Evolutionary conservation across 2,797 vertebrate species (phyloP), one percentile per base, ranked within the genome.

Genomic region (Hemitrygon akajei): DNA sequence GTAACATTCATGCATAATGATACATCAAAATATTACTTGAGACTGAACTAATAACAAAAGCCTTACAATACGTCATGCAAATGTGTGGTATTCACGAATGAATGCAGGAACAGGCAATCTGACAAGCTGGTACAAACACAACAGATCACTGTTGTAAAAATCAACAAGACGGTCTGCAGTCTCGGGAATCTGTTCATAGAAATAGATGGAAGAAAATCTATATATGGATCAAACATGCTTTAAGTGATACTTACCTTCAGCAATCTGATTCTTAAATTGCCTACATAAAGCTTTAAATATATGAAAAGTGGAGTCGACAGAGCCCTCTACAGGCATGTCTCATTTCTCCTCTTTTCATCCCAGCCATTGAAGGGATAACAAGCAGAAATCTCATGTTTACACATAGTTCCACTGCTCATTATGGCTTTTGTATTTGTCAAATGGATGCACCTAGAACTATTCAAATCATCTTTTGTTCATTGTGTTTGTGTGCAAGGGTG

Each of bases 141-240:
- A 34, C 60, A 75, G 25, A 30, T 75, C 37, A 75, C 34, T 30
- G 40, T 47, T 47, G 47, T 3, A 37, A 58, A 7, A 30, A n/a
- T n/a, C 69, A 76, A 27, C 12, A 69, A 76, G 40, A 76, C 91
- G 76, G 25, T 76, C 25, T 75, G 47, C 3, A 93, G 11, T 9
- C 69, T 56, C 71, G 20, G 91, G 69, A 75, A 76, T 75, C 27
- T 56, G 16, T 56, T 93, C 69, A 93, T 18, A 20, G 71, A 93
- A 93, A 93, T 58, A 14, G 71, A 76, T 93, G 40, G 47, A 27
- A 93, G 71, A 76, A 47, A 76, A 75, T 92, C 91, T 76, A 93
- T 76, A 30, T 93, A 73, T 93, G 91, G 40, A 93, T 56, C 91
- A 73, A 93, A 30, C 30, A 75, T 73, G 91, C 66, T 69, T 37